Evolutionary conservation across 2,113 vertebrate species (phyloP), one percentile per base, ranked within the genome.

Genomic region (Thamnophis sirtalis): DNA sequence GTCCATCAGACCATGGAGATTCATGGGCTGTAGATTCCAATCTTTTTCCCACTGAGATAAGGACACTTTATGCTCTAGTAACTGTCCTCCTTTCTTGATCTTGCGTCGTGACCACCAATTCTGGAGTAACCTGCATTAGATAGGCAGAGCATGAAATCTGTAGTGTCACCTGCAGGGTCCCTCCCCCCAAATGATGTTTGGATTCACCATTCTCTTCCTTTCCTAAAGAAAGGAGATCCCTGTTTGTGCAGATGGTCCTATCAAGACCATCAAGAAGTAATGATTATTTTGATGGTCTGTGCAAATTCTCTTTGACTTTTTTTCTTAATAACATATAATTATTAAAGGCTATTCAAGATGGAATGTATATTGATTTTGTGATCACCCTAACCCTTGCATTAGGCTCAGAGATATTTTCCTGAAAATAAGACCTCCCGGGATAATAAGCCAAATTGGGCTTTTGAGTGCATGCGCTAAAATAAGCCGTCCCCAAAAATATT

Each of bases 21-120:
- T 99, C 99, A 99, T 99, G 4, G 99, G 99, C 93, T 99, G 99
- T 91, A 99, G 97, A 95, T 99, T 99, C 99, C 99, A 99, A 93
- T 99, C 99, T 96, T 98, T 98, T 96, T 99, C 99, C 99, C 99
- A 99, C 95, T 99, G 99, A 68, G 99, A 98, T 58, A 99, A 98
- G 91, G 98, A 98, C 38, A 97, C 94, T 97, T 98, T 98, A 92
- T 96, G 97, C 87, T 98, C 98, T 92, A 98, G 96, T 43, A 98
- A 98, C 13, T 98, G 99, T 4, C 97, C 98, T 94, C 98, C 98
- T 28, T 97, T 98, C 95, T 98, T 99, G 95, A 99, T 98, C 96
- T 99, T 99, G 93, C 99, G 98, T 24, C 98, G 97, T 96, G 99
- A 98, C 99, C 99, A 99, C 99, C 99, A 99, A 94, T 99, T 99